Conservation (phyloP, 1,140 invertebrate genomes). For the Drosophila chauvacae region DNA sequence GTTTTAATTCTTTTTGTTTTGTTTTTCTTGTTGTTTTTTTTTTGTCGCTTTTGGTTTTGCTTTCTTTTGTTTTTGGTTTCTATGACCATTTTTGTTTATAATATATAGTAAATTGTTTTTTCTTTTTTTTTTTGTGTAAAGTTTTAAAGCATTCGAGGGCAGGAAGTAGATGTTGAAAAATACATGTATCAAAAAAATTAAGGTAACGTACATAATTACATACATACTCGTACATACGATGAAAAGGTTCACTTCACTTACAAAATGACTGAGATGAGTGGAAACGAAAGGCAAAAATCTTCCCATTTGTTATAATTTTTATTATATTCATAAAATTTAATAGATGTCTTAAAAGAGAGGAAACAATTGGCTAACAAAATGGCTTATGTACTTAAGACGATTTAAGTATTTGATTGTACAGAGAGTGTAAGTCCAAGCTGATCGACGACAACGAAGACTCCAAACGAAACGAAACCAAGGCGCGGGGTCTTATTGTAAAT, state of each 20-base stretch:
- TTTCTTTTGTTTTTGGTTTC: conserved; percentile 25
- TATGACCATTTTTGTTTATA: conserved; percentile 30
- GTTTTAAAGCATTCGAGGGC: conserved; percentile 82
- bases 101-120: conserved; percentile 54
- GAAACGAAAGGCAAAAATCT: conserved; percentile 40
- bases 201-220: conserved; percentile 73
- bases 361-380: conserved; percentile 44
- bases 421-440: conserved; percentile 34
- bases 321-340: conserved; percentile 17
- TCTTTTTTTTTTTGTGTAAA: conserved; percentile 67
- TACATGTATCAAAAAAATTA: conserved; percentile 79
- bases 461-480: conserved; percentile 9
- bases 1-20: conserved; percentile 68
- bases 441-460: conserved; percentile 26
- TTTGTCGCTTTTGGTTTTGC: conserved; percentile 47
- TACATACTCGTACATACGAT: conserved; percentile 50
- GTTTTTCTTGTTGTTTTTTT: conserved; percentile 23
- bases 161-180: conserved; percentile 83
- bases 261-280: conserved; percentile 34
- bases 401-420: conserved; percentile 54
- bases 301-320: conserved; percentile 19
- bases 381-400: conserved; percentile 28
- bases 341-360: conserved; percentile 21
- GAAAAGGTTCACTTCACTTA: conserved; percentile 42
- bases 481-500: background rate